Evolutionary conservation across 2,797 vertebrate species (phyloP), one percentile per base, ranked within the genome.

Genomic region (Ceryle rudis): DNA sequence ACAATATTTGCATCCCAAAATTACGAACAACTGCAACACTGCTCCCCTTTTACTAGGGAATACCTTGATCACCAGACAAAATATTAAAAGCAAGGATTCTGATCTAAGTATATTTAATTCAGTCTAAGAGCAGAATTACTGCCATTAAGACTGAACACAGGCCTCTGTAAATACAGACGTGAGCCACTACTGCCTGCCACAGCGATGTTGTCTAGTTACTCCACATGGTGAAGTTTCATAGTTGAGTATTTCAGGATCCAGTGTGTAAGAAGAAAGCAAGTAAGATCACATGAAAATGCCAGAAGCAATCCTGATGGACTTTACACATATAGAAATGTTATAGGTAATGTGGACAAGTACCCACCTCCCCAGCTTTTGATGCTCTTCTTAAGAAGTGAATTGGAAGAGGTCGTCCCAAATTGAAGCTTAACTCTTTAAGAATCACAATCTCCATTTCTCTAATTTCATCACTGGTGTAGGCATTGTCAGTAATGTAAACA

Each of bases 361-460:
- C 96, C 94, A 99, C 99, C 88, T 98, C 98, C 4, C 98, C 99
- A 42, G 99, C 99, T 93, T 99, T 99, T 14, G 99, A 99, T 8
- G 99, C 99, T 57, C 99, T 98, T 57, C 99, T 97, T 93, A 99
- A 98, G 93, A 99, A 99, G 95, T 99, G 99, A 4, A 99, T 93
- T 0, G 99, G 99, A 61, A 99, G 98, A 31, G 99, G 99, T 9
- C 99, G 98, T 2, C 99, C 99, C 69, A 99, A 97, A 74, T 98
- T 93, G 29, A 99, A 99, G 55, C 98, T 98, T n/a, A 99, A 98
- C 61, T 96, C 97, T 86, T 88, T 98, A 75, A 99, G 97, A 75
- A 99, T 97, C 6, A 97, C 57, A 47, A 98, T 98, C 96, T 99
- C 99, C 99, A 99, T 99, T 95, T 98, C 98, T 65, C 98, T 98